Conservation (phyloP, 2,113 vertebrate genomes). For the Egretta garzetta region DNA sequence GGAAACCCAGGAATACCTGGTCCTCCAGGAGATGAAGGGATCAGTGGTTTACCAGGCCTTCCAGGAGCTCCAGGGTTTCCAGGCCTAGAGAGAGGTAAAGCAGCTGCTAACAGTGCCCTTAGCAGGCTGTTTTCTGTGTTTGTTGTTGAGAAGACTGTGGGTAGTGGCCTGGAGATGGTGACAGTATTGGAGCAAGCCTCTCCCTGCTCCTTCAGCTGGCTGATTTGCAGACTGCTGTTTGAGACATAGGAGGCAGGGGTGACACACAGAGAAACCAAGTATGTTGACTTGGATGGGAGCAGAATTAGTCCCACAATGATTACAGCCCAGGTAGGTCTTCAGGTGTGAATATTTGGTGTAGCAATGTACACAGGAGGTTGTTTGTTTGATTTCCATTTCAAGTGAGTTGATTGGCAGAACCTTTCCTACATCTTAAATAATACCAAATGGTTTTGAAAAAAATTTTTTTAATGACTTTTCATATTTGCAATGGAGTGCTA, state of each 20-base stretch:
- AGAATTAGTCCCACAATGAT: neutral
- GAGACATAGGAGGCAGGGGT: neutral
- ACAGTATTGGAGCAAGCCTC: neutral
- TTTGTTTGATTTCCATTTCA: neutral
- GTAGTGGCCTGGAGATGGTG: neutral
- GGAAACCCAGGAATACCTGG: constrained; percentile 81
- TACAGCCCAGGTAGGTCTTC: neutral
- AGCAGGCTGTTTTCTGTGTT: neutral
- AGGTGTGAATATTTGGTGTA: neutral
- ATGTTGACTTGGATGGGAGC: neutral
- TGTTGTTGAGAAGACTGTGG: neutral
- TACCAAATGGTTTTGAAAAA: neutral
- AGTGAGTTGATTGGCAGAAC: neutral
- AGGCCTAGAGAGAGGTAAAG: constrained; percentile 74
- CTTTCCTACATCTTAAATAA: neutral
- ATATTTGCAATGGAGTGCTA: neutral
- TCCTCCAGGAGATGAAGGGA: constrained; percentile 78
- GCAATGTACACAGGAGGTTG: neutral
- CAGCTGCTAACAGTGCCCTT: neutral
- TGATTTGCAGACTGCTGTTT: neutral
- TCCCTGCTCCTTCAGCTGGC: neutral
- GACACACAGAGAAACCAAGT: neutral
- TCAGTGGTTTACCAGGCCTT: constrained; percentile 75
- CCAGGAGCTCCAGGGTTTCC: constrained; percentile 80
- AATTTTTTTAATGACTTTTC: neutral